These are phyloP conservation scores for Gorsachius magnificus DNA, from an alignment of 2,797 vertebrate species.

Conservation along the genomic window DNA sequence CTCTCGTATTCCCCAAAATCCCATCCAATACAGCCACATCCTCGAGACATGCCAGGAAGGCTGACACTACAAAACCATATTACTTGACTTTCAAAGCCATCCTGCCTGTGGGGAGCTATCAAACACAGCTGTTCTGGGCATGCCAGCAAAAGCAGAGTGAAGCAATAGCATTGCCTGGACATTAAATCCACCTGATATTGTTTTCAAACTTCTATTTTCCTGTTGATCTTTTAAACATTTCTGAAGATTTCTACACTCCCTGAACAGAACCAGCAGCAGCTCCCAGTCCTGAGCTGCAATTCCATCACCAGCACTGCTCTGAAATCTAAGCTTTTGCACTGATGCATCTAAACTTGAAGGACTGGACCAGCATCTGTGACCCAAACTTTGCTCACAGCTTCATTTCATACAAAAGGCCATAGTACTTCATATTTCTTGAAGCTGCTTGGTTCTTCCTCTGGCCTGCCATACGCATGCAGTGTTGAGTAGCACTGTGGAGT, in stretches of 20 bases:
- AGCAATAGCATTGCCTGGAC: not conserved
- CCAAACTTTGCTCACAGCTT: not conserved
- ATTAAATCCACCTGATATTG: not conserved
- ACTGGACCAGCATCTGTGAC: not conserved
- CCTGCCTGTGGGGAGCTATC: not conserved
- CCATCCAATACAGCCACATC: not conserved
- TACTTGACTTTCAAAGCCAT: not conserved
- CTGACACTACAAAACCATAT: not conserved
- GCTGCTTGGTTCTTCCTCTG: not conserved
- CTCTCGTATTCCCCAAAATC: not conserved
- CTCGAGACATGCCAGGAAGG: not conserved
- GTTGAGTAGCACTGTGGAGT: not conserved
- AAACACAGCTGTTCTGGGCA: not conserved
- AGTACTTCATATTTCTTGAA: not conserved
- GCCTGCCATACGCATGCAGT: not conserved
- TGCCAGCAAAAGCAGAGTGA: not conserved
- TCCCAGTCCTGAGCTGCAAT: not conserved
- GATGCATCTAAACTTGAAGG: not conserved
- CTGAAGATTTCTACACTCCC: not conserved
- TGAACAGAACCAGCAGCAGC: not conserved
- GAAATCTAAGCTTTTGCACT: not conserved
- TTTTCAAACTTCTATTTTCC: constrained; percentile 2
- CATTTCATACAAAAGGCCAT: not conserved
- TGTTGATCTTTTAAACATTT: constrained; percentile 5
- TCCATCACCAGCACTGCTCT: not conserved